Conservation (phyloP, 2,888 invertebrate genomes). For the Mycalesis mineus region DNA sequence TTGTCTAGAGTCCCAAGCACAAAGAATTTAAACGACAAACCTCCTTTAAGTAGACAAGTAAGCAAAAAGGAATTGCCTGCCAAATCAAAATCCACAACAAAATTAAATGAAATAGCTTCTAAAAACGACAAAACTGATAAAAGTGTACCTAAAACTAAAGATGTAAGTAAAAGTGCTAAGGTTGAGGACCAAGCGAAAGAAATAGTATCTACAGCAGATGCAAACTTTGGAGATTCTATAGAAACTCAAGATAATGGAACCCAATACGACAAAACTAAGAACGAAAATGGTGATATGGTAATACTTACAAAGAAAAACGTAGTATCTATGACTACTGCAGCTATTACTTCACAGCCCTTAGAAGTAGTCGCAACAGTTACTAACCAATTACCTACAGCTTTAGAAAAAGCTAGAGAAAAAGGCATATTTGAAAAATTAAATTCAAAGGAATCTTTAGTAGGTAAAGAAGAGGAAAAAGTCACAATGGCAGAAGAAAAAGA, state of each 20-base stretch:
- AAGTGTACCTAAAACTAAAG: slow-evolving; percentile 32
- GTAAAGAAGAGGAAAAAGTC: slow-evolving; percentile 50
- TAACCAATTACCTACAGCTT: slow-evolving; percentile 69
- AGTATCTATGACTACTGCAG: slow-evolving; percentile 78
- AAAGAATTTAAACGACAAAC: slow-evolving; percentile 61
- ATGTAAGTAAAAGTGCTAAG: slow-evolving; percentile 33
- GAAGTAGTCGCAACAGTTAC: slow-evolving; percentile 76
- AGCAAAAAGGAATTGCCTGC: slow-evolving; percentile 57
- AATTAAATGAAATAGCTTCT: slow-evolving; percentile 49
- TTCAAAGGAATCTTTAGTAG: slow-evolving; percentile 68
- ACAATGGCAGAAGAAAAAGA: slow-evolving; percentile 38
- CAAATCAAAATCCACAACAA: slow-evolving; percentile 51
- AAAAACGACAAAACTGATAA: slow-evolving; percentile 37
- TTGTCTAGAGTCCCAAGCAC: slow-evolving; percentile 61
- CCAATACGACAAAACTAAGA: slow-evolving; percentile 67
- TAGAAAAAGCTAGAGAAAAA: slow-evolving; percentile 73
- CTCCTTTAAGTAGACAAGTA: slow-evolving; percentile 54
- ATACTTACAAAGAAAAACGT: slow-evolving; percentile 71
- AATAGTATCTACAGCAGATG: slow-evolving; percentile 34
- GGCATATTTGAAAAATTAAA: slow-evolving; percentile 67
- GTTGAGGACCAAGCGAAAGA: slow-evolving; percentile 21
- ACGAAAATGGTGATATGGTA: slow-evolving; percentile 63
- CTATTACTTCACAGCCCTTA: slow-evolving; percentile 76
- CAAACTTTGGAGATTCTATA: slow-evolving; percentile 42
- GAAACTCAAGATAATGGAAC: slow-evolving; percentile 67